Base-by-base conservation (phyloP, 2,888 invertebrate genomes). In the Agelastica alni region DNA sequence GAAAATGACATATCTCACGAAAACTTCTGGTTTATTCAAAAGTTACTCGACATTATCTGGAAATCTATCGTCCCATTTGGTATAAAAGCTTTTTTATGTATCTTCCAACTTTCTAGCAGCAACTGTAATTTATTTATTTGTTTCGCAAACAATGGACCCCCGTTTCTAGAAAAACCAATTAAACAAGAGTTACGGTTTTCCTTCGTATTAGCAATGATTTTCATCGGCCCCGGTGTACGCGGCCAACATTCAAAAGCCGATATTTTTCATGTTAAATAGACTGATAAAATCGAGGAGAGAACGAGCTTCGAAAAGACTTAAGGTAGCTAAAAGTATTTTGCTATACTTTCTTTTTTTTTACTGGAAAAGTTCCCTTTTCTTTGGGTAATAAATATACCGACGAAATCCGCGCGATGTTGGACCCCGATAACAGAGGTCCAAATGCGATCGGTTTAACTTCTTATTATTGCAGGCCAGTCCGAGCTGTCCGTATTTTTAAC, bases 321-420 rank as follows among this genome's bases (percentile, higher is more conserved):
- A 52, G 58, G 49, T 53, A 58, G 49, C 58, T 58, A 58, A 53
- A 55, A 55, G 51, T 58, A 58, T 58, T 54, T 43, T 47, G 16
- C 49, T 41, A 52, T 51, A 53, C 42, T 48, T 51, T 51, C 36
- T 54, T 34, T 48, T 55, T 51, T 48, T 43, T 54, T 37, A 34
- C 20, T 18, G 3, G 30, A 32, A 14, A 49, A 48, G 55, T 52
- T 49, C 48, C 53, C n/a, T n/a, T 46, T 53, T 52, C 44, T 39
- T 20, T 28, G 42, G 42, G 58, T 51, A 48, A 56, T 59, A 59
- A 59, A 59, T 59, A 59, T 59, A 44, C 49, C 36, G 20, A 39
- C 46, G 39, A 53, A 53, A 58, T 55, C 46, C 53, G 51, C 58
- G 53, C 53, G 57, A 57, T 57, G 53, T 53, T 42, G 36, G 45